Base-by-base conservation (phyloP, 2,797 vertebrate species). In the Phaenicophaeus curvirostris region DNA sequence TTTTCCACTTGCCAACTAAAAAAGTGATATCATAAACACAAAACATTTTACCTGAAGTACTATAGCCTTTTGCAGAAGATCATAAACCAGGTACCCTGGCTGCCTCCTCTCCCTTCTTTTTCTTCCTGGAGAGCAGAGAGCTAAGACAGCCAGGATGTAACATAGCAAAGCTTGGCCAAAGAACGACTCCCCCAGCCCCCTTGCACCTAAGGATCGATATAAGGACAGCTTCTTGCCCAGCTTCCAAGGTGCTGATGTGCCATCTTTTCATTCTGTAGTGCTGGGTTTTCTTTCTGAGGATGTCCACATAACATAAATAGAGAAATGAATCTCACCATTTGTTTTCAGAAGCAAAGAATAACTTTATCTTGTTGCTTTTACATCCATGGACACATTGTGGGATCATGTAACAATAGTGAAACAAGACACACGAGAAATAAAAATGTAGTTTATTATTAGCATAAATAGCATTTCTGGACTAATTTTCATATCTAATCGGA, bases 311-410 rank as follows among this genome's bases (percentile, higher is more conserved):
- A 19, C 0, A 4, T 25, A 48, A 68, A 58, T 1, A 30, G 27
- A 24, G 12, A 62, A 74, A 65, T 15, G 0, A 21, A 24, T 58
- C 33, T 27, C 53, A 31, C 11, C 14, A 15, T 39, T 66, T 66
- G 2, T 50, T 81, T 72, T 48, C 55, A 82, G 67, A 51, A 44
- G 20, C 14, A 37, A 85, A 61, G 51, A 30, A 68, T 84, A 66
- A 4, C 9, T 71, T 78, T 54, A 7, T 63, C 16, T 31, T 24
- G 2, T 55, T 90, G 17, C 19, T 86, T 82, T 51, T 53, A 48
- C 6, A 13, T 27, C 21, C 17, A 27, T 0, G 1, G 46, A 82
- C 72, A 13, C 2, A 12, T 1, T 3, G 6, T n/a, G n/a, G 13
- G 20, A 37, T 76, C 24, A 11, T 24, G 5, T 48, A 24, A 48